Evolutionary conservation across 2,113 vertebrate genomes (phyloP).

Genomic region (Alexandromys fortis): DNA sequence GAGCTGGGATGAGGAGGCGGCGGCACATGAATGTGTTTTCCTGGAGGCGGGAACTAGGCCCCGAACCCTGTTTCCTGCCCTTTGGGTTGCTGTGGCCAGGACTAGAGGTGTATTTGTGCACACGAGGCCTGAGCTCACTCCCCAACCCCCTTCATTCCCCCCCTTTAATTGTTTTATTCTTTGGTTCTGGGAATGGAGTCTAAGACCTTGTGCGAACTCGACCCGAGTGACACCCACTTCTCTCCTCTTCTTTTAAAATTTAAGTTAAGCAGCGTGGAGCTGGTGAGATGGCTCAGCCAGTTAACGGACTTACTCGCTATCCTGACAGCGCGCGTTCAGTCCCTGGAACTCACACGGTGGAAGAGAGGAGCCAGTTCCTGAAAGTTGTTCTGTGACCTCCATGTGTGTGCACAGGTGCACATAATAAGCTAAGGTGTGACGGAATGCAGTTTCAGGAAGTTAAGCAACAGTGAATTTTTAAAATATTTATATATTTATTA

Average conservation of each 20-base stretch:
- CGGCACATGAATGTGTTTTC: constrained; percentile 27
- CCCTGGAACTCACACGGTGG: too few species aligned
- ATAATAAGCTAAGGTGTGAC: neutral
- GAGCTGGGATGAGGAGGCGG: constrained; percentile 23
- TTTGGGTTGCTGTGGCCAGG: neutral
- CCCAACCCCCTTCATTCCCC: neutral
- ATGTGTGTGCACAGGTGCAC: neutral
- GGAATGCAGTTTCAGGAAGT: neutral
- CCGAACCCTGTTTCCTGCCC: constrained; percentile 68
- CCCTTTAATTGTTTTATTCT: neutral
- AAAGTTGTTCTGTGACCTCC: neutral
- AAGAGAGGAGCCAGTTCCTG: too few species aligned
- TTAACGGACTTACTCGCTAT: neutral
- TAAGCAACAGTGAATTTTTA: neutral
- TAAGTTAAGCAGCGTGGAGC: neutral
- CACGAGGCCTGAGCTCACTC: neutral
- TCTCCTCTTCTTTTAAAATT: neutral
- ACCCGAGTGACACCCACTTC: neutral
- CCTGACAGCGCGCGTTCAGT: neutral
- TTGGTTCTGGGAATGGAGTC: neutral
- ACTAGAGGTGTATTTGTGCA: neutral
- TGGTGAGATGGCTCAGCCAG: neutral
- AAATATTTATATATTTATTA: too few species aligned
- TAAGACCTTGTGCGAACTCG: neutral
- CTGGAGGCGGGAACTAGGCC: constrained; percentile 51